Percentiles rank a stretch among this genome's conserved stretches.
Evolutionary conservation across 2,888 invertebrate species (phyloP).

Genomic region (Latrodectus elegans): DNA sequence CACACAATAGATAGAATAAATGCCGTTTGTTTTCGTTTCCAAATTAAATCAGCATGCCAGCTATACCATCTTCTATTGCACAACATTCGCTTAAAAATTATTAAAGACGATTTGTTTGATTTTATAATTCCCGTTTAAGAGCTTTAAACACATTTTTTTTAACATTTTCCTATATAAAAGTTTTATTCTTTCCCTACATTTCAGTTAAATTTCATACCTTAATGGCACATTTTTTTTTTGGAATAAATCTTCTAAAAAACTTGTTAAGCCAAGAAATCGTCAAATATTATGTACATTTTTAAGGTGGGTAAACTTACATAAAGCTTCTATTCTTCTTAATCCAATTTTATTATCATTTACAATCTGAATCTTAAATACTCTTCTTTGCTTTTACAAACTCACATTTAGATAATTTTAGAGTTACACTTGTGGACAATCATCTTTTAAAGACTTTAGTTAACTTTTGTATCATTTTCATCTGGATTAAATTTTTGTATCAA

Average conservation of each 20-base stretch:
- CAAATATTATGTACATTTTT: background rate
- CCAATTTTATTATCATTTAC: background rate
- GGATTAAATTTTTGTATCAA: too few species aligned
- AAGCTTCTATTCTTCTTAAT: background rate
- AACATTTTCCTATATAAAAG: background rate
- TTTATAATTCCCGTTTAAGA: too few species aligned
- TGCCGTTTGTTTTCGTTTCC: background rate
- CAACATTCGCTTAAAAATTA: background rate
- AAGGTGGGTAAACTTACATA: background rate
- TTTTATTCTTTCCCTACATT: background rate
- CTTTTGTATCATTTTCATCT: background rate
- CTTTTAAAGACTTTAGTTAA: background rate
- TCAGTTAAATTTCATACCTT: background rate
- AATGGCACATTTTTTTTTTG: background rate
- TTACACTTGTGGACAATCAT: background rate
- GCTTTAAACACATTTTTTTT: background rate
- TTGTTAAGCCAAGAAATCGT: background rate
- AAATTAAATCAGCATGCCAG: background rate
- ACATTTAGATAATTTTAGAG: background rate
- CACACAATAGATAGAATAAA: background rate
- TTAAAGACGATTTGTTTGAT: too few species aligned
- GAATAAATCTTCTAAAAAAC: conserved; percentile 2
- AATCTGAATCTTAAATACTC: background rate
- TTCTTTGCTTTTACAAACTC: background rate
- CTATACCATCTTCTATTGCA: conserved; percentile 4